A percentile compares a stretch with the other conserved stretches of the same genome.
phyloP scores from a whole-genome alignment of 2,888 invertebrate species.

The Calameuta idolon region DNA sequence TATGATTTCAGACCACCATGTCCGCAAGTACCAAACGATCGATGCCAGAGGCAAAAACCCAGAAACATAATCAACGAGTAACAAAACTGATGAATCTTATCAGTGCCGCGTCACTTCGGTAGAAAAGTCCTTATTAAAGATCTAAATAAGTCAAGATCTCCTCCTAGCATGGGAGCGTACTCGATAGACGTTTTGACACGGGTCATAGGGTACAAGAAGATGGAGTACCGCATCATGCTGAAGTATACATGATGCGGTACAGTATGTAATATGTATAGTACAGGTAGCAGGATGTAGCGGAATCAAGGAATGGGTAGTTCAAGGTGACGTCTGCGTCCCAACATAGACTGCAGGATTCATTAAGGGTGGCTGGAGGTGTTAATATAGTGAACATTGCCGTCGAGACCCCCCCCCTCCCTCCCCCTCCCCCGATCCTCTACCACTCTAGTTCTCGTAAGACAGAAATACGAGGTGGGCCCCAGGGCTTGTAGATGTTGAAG shows the following conservation, averaged over 20 bases:
- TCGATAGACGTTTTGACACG: background rate
- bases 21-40: background rate
- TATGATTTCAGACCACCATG: background rate
- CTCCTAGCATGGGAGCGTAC: background rate
- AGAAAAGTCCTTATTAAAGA: background rate
- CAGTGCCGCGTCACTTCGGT: background rate
- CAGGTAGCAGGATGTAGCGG: background rate
- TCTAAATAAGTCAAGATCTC: background rate
- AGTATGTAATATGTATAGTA: background rate
- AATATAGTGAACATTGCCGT: constrained; percentile 61
- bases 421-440: constrained; percentile 5
- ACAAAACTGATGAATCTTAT: background rate
- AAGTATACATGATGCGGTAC: background rate
- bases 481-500: constrained; percentile 20
- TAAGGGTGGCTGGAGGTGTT: constrained; percentile 63
- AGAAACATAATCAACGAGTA: background rate
- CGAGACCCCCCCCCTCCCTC: constrained; percentile 30
- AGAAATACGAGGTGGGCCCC: constrained; percentile 33
- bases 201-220: background rate
- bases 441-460: constrained; percentile 42
- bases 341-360: constrained; percentile 57
- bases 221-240: background rate
- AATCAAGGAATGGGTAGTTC: background rate
- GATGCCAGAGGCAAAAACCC: background rate
- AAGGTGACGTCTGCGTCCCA: background rate